phyloP scores from a whole-genome alignment of 1,140 invertebrate genomes.

The Oscheius sp. region DNA sequence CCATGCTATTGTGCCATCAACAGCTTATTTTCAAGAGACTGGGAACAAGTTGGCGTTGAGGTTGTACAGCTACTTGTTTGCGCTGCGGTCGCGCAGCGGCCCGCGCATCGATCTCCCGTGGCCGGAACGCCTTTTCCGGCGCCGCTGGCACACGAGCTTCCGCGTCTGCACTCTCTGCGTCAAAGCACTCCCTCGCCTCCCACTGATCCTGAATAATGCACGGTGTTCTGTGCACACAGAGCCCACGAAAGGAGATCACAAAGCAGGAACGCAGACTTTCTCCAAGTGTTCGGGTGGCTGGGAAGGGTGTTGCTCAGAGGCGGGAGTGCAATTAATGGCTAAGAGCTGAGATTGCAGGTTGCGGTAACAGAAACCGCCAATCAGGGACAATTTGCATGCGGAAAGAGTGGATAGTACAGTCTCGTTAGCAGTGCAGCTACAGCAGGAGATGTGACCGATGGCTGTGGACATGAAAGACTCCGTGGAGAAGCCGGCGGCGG shows the following conservation, averaged over 20 bases:
- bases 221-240: slow-evolving; percentile 6
- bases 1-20: too few species aligned
- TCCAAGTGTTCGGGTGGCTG: neutral
- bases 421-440: too few species aligned
- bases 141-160: slow-evolving; percentile 2
- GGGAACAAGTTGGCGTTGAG: neutral
- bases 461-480: neutral
- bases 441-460: too few species aligned
- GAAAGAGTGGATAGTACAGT: too few species aligned
- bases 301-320: neutral
- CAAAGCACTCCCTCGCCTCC: slow-evolving; percentile 10
- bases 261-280: neutral
- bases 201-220: slow-evolving; percentile 12
- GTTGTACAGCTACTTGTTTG: neutral
- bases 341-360: neutral
- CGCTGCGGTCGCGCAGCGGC: slow-evolving; percentile 9
- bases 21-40: too few species aligned
- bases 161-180: slow-evolving; percentile 1
- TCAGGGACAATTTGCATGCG: neutral
- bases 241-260: neutral
- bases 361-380: neutral
- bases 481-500: neutral
- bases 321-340: neutral
- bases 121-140: slow-evolving; percentile 11
- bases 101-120: neutral